Evolutionary conservation across 2,888 invertebrate species (phyloP).

Genomic region (Tetropium fuscum): DNA sequence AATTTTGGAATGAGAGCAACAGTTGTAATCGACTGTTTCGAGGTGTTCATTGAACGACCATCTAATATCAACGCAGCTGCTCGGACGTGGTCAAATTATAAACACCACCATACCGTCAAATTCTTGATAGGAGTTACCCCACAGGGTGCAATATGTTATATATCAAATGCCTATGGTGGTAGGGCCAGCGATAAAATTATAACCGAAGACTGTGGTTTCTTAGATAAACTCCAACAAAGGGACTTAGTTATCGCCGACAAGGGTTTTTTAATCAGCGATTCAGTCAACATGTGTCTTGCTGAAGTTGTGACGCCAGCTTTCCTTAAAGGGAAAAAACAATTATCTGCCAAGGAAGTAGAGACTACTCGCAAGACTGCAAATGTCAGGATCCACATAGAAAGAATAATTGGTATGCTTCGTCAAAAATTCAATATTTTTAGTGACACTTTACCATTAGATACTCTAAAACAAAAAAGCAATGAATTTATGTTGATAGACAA

Average conservation of each 20-base stretch:
- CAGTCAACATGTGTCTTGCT: slow-evolving; percentile 18
- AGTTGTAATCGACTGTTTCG: slow-evolving; percentile 35
- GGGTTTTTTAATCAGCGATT: slow-evolving; percentile 20
- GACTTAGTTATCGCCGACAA: slow-evolving; percentile 25
- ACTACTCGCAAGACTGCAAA: slow-evolving; percentile 6
- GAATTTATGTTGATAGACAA: background rate
- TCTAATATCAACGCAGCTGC: slow-evolving; percentile 25
- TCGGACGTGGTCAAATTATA: slow-evolving; percentile 35
- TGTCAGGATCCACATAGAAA: slow-evolving; percentile 25
- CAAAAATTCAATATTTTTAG: no score
- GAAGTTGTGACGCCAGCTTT: slow-evolving; percentile 16
- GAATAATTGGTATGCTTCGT: slow-evolving; percentile 22
- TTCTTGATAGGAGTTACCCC: slow-evolving; percentile 33
- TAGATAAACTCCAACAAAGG: slow-evolving; percentile 21
- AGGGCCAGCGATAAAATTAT: slow-evolving; percentile 30
- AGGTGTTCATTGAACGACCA: slow-evolving; percentile 32
- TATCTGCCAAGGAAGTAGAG: slow-evolving; percentile 16
- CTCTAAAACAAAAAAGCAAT: slow-evolving; percentile 14
- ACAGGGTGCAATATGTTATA: slow-evolving; percentile 28
- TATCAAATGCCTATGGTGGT: slow-evolving; percentile 34
- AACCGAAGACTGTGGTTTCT: slow-evolving; percentile 24
- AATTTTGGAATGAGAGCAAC: slow-evolving; percentile 21
- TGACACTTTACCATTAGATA: slow-evolving; percentile 22
- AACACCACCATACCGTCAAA: slow-evolving; percentile 34
- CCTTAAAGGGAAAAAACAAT: slow-evolving; percentile 9